Percentiles rank a stretch among this genome's conserved stretches.
Conservation (phyloP, 2,797 vertebrate genomes). For the Halcyon smyrnensis region DNA sequence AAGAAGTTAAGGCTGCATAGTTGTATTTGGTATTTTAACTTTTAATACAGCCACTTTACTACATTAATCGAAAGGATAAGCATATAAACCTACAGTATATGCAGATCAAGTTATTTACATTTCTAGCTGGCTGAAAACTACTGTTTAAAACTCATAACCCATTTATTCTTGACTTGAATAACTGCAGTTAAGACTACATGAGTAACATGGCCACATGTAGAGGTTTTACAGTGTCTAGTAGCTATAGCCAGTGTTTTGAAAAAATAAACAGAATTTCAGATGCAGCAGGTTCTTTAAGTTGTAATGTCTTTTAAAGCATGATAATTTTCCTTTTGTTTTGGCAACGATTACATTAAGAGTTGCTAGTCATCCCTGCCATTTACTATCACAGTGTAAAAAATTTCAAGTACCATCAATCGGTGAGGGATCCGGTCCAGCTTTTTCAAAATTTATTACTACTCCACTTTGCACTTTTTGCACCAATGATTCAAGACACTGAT, state of each 20-base stretch:
- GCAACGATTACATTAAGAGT: not conserved
- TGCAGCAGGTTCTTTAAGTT: not conserved
- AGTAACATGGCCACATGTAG: not conserved
- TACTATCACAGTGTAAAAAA: not conserved
- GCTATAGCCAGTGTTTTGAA: not conserved
- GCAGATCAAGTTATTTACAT: not conserved
- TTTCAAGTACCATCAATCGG: constrained; percentile 87
- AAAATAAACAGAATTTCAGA: not conserved
- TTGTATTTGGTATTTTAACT: not conserved
- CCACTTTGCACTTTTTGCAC: constrained; percentile 98
- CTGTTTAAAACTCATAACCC: not conserved
- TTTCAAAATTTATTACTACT: constrained; percentile 97
- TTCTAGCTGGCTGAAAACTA: not conserved
- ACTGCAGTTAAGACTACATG: not conserved
- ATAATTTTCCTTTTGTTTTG: not conserved
- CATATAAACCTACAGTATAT: not conserved
- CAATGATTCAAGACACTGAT: constrained; percentile 96
- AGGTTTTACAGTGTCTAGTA: not conserved
- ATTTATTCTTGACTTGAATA: not conserved
- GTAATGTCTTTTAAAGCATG: not conserved
- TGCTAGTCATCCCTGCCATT: not conserved
- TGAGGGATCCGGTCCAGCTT: constrained; percentile 92
- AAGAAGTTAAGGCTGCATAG: not conserved
- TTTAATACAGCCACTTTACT: not conserved
- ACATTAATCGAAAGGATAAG: not conserved